A percentile compares a stretch with the other conserved stretches of the same genome.
phyloP scores from a whole-genome alignment of 2,888 invertebrate species.

The Dermolepida albohirtum region DNA sequence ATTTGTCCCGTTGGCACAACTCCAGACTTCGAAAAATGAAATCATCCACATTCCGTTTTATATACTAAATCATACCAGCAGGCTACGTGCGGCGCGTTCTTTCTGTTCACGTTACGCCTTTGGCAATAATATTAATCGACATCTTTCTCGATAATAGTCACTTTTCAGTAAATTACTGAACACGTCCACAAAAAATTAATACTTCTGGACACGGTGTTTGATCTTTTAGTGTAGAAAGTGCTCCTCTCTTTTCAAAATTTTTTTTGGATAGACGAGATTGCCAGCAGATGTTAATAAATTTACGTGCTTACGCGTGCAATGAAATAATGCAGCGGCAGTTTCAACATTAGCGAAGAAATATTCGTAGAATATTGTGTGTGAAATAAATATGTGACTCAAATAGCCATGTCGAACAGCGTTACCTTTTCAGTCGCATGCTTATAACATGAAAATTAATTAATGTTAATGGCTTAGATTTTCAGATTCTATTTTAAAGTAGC shows the following conservation, averaged over 20 bases:
- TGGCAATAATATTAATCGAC: constrained; percentile 19
- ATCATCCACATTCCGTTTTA: constrained; percentile 32
- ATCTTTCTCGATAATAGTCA: constrained; percentile 15
- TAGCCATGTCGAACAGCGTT: no score
- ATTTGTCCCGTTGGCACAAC: constrained; percentile 29
- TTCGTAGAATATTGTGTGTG: no score
- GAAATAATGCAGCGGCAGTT: neutral
- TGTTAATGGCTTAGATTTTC: no score
- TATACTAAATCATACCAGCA: constrained; percentile 14
- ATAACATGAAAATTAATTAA: no score
- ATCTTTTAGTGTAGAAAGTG: neutral
- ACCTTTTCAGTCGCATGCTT: no score
- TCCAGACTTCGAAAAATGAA: constrained; percentile 13
- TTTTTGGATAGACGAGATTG: constrained; percentile 3
- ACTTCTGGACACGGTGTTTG: constrained; percentile 6
- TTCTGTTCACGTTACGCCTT: constrained; percentile 3
- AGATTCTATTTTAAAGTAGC: no score
- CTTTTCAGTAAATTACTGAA: constrained; percentile 10
- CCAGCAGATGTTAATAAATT: constrained; percentile 25
- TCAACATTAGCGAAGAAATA: no score
- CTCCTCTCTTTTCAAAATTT: constrained; percentile 1
- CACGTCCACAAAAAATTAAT: constrained; percentile 9
- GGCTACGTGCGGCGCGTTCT: neutral
- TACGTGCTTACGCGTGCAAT: neutral
- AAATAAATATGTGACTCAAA: no score